Conservation (phyloP, 2,888 invertebrate genomes). For the Apantesis nais region DNA sequence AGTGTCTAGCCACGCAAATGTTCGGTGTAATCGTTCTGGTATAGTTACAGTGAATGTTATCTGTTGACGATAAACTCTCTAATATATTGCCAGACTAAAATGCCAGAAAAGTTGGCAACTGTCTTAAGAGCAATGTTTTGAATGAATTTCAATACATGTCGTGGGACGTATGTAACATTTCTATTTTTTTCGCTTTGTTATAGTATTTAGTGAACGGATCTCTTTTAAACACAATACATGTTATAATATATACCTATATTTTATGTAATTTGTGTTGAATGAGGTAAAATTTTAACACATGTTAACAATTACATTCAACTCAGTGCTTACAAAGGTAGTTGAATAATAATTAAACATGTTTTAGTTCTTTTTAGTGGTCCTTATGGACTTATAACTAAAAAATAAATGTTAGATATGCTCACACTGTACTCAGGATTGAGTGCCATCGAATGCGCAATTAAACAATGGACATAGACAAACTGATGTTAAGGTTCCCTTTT, state of each 20-base stretch:
- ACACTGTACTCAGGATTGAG: neutral
- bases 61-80: constrained; percentile 32
- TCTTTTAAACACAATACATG: too few relatives aligned
- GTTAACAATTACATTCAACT: neutral
- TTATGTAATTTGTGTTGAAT: neutral
- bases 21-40: constrained; percentile 16
- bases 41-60: constrained; percentile 27
- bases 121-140: constrained; percentile 20
- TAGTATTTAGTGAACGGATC: too few relatives aligned
- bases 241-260: too few relatives aligned
- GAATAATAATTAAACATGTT: neutral
- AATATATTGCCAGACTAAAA: constrained; percentile 17
- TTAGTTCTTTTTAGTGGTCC: neutral
- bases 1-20: constrained; percentile 22
- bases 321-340: neutral
- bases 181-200: neutral
- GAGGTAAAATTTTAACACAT: too few relatives aligned
- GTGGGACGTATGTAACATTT: neutral
- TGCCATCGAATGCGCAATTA: neutral
- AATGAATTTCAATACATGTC: constrained; percentile 19
- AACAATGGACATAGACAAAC: neutral
- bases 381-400: neutral
- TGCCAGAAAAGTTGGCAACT: constrained; percentile 40
- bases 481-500: neutral
- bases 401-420: neutral